phyloP scores from a whole-genome alignment of 2,797 vertebrate genomes.

The Monodelphis domestica region DNA sequence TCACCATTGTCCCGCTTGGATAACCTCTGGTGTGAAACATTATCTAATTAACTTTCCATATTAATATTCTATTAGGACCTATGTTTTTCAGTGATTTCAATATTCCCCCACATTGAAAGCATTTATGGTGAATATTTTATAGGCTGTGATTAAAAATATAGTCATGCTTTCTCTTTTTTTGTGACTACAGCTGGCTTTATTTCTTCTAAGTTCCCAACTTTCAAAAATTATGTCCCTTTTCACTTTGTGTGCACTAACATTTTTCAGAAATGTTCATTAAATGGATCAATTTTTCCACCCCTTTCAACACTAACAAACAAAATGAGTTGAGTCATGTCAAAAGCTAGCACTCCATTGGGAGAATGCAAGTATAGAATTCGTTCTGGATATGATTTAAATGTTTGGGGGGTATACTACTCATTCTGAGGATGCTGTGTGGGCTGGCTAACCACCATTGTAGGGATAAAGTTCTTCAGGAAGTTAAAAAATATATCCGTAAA shows the following conservation, averaged over 20 bases:
- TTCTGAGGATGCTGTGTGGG: slow-evolving; percentile 47
- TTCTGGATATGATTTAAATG: slow-evolving; percentile 68
- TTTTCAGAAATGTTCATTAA: slow-evolving; percentile 78
- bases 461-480: slow-evolving; percentile 55
- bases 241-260: slow-evolving; percentile 74
- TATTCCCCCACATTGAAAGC: slow-evolving; percentile 56
- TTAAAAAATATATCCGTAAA: slow-evolving; percentile 16
- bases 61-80: slow-evolving; percentile 30
- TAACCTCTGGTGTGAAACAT: slow-evolving; percentile 17
- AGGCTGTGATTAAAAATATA: slow-evolving; percentile 63
- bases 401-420: slow-evolving; percentile 42
- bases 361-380: slow-evolving; percentile 48
- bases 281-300: slow-evolving; percentile 73
- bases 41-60: slow-evolving; percentile 54
- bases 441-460: slow-evolving; percentile 26
- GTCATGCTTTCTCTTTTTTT: slow-evolving; percentile 40
- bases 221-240: slow-evolving; percentile 68
- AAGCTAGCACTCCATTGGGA: slow-evolving; percentile 63
- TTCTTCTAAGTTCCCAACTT: slow-evolving; percentile 62
- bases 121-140: slow-evolving; percentile 42
- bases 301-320: slow-evolving; percentile 76
- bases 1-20: neutral
- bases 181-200: slow-evolving; percentile 62
- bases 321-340: slow-evolving; percentile 75
- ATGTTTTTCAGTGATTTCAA: slow-evolving; percentile 49